A percentile compares a stretch with the other conserved stretches of the same genome.
Evolutionary conservation across 37 sponge, comb jelly and placozoan species (phyloP).

Genomic region (Amphimedon queenslandica): DNA sequence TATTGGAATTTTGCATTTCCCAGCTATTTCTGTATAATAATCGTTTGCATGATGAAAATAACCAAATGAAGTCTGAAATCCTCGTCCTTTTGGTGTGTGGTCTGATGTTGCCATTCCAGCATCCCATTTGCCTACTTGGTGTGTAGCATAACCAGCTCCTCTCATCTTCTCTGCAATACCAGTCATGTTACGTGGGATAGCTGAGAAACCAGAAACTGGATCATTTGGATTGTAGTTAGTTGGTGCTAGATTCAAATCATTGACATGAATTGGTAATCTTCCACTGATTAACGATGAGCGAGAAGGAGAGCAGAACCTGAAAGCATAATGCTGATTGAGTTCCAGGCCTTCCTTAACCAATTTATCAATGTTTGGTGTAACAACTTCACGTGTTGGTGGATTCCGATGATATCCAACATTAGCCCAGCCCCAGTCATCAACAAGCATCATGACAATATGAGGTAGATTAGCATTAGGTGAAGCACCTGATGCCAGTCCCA

Average conservation of each 20-base stretch:
- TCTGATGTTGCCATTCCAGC: too few species aligned
- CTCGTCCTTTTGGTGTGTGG: too few species aligned
- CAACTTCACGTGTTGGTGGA: too few species aligned
- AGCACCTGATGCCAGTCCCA: too few species aligned
- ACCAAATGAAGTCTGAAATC: constrained; percentile 39
- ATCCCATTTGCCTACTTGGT: too few species aligned
- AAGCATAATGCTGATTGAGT: constrained; percentile 36
- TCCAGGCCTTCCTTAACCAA: constrained; percentile 43
- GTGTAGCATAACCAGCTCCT: constrained; percentile 41
- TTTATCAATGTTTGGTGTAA: constrained; percentile 30
- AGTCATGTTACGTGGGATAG: too few species aligned
- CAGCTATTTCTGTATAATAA: constrained; percentile 19
- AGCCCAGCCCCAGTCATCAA: too few species aligned
- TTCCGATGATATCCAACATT: too few species aligned
- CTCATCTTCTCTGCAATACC: too few species aligned
- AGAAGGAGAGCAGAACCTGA: constrained; percentile 38
- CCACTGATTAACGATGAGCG: constrained; percentile 49
- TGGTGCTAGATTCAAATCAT: constrained; percentile 26
- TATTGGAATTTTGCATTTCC: constrained; percentile 11
- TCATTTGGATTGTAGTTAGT: too few species aligned
- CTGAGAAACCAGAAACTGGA: constrained; percentile 27
- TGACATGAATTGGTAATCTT: constrained; percentile 46
- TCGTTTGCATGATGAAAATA: constrained; percentile 33
- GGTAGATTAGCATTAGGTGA: too few species aligned
- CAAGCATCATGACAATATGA: too few species aligned